Evolutionary conservation across 2,888 invertebrate genomes (phyloP), one percentile per base, ranked within the genome.

Genomic region (Cephalotes varians): DNA sequence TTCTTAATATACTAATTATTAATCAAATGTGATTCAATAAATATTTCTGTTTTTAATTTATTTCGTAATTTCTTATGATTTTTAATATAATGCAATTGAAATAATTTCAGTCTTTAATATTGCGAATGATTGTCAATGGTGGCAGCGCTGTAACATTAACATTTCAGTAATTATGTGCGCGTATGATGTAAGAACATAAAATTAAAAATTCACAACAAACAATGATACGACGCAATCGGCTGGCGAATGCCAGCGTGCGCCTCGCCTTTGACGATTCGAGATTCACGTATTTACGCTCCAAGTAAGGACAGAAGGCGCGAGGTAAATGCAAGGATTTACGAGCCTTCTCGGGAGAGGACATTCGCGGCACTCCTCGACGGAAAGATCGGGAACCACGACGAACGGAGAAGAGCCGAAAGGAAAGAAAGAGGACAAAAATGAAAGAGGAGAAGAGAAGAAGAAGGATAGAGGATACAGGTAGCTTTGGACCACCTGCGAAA

Each of bases 241-340:
- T 60, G 34, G 49, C 25, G 54, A 74, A 62, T 60, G 71, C 62
- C 51, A 60, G 51, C 49, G 49, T 34, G 47, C 34, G 34, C 10
- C 51, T 64, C 62, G 64, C 40, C 64, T 64, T 76, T 79, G 87
- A 86, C 81, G 83, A 87, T 73, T 83, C 76, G 60, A 83, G 85
- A 90, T 88, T 90, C 87, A 85, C 87, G 90, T 89, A 89, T 88
- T 87, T 88, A 86, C 85, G 82, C 83, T 84, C 80, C 37, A 47
- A 40, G 69, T 69, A 67, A 73, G 82, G 65, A 73, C 69, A 80
- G 81, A 56, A 69, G 81, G 58, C 77, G 81, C 83, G 85, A 85
- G 83, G 88, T 88, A 89, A 90, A 90, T 87, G 88, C 85, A 73
- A 88, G 86, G 90, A 90, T 90, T 90, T 90, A 90, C 86, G 90